Conservation (phyloP, 1,140 invertebrate species). For the Temnothorax longispinosus region DNA sequence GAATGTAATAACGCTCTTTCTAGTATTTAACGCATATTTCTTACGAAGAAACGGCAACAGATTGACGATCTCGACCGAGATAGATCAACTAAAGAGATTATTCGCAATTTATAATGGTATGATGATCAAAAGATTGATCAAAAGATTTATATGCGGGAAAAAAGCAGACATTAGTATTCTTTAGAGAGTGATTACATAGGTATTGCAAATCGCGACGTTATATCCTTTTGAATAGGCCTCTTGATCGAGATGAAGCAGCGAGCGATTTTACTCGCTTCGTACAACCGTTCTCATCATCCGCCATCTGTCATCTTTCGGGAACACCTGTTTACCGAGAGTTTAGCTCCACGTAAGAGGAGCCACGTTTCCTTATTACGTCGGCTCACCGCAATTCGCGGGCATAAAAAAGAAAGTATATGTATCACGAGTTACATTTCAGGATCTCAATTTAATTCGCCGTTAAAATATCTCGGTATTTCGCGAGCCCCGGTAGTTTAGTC, state of each 20-base stretch:
- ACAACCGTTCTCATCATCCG: slow-evolving; percentile 65
- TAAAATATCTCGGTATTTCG: neutral
- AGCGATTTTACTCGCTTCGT: slow-evolving; percentile 64
- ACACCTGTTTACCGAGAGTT: slow-evolving; percentile 75
- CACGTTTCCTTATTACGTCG: slow-evolving; percentile 47
- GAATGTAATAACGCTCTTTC: neutral
- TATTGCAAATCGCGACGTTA: neutral
- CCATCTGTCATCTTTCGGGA: slow-evolving; percentile 73
- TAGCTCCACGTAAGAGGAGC: slow-evolving; percentile 31
- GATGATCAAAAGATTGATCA: neutral
- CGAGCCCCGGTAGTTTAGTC: neutral
- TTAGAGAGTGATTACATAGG: slow-evolving; percentile 9
- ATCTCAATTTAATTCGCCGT: neutral
- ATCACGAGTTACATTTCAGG: too few relatives aligned
- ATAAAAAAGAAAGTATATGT: slow-evolving; percentile 2
- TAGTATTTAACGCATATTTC: neutral
- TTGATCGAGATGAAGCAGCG: slow-evolving; percentile 35
- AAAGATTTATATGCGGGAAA: neutral
- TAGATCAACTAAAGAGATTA: slow-evolving; percentile 3
- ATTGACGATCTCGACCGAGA: neutral
- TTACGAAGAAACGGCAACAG: neutral
- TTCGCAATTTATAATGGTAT: neutral
- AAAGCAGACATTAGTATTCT: neutral
- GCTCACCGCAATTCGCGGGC: neutral
- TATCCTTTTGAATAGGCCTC: slow-evolving; percentile 14